Percentiles rank a stretch among this genome's conserved stretches.
phyloP scores from a whole-genome alignment of 92 coral and sea anemone genomes.

The Epizoanthus scotinus region DNA sequence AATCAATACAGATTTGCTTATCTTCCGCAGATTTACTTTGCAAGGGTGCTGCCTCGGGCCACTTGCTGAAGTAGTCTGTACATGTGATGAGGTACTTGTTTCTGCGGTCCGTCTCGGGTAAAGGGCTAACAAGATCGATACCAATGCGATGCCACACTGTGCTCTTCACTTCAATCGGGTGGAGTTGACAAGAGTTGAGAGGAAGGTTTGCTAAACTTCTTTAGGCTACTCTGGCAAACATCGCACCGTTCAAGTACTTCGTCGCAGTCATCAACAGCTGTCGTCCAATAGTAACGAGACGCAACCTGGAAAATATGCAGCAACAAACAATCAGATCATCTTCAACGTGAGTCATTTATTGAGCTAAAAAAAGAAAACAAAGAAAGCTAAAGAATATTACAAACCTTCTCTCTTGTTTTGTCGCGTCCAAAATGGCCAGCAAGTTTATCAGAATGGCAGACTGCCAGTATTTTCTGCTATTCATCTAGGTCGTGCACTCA shows the following conservation, averaged over 20 bases:
- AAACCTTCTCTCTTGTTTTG: constrained; percentile 30
- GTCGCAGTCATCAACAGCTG: constrained; percentile 44
- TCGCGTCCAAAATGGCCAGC: constrained; percentile 51
- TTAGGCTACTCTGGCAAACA: constrained; percentile 50
- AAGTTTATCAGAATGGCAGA: constrained; percentile 34
- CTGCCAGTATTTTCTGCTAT: constrained; percentile 1
- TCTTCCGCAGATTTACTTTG: constrained; percentile 48
- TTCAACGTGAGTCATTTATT: no score
- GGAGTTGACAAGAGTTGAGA: constrained; percentile 47
- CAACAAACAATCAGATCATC: no score
- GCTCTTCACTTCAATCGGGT: constrained; percentile 52
- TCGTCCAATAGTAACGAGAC: constrained; percentile 49
- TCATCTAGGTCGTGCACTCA: constrained; percentile 1
- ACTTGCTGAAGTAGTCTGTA: constrained; percentile 42
- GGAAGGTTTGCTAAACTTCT: constrained; percentile 46
- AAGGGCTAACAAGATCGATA: constrained; percentile 49
- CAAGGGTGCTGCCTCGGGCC: constrained; percentile 54
- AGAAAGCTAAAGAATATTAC: no score
- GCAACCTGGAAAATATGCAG: constrained; percentile 32
- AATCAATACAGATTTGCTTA: not conserved
- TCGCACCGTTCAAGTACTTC: constrained; percentile 46
- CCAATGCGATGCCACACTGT: constrained; percentile 51
- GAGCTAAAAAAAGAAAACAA: no score
- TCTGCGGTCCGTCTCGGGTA: constrained; percentile 39
- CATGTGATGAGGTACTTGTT: constrained; percentile 49